A percentile compares a stretch with the other conserved stretches of the same genome.
Evolutionary conservation across 2,888 invertebrate species (phyloP).

Genomic region (Oxystoma pomonae): DNA sequence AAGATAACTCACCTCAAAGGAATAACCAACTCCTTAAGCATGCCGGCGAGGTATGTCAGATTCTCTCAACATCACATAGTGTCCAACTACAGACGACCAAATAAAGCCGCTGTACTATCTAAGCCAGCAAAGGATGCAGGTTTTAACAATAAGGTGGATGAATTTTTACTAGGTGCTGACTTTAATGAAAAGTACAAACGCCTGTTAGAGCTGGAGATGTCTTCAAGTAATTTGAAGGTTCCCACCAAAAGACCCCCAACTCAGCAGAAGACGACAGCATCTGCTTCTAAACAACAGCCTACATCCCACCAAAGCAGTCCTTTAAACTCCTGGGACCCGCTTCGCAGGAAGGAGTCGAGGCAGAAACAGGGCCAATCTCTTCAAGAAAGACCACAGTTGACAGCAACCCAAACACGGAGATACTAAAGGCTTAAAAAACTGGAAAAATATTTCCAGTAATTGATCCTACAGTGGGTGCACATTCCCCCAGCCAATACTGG

Average conservation of each 20-base stretch:
- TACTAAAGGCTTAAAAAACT: neutral
- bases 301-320: neutral
- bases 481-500: neutral
- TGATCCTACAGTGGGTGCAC: neutral
- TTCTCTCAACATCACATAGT: slow-evolving; percentile 2
- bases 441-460: neutral
- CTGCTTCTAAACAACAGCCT: neutral
- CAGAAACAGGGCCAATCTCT: neutral
- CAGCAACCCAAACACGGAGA: neutral
- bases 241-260: neutral
- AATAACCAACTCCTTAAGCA: neutral
- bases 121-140: neutral
- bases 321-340: neutral
- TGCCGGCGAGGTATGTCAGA: slow-evolving; percentile 2
- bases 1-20: neutral
- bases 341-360: neutral
- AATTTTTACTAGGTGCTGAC: slow-evolving; percentile 1
- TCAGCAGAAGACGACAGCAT: neutral
- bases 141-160: slow-evolving; percentile 5
- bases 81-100: slow-evolving; percentile 4
- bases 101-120: neutral
- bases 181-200: slow-evolving; percentile 1
- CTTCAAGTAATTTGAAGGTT: neutral
- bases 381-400: neutral
- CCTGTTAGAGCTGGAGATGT: neutral